Base-by-base conservation (phyloP, 2,888 invertebrate species). In the Pelosia muscerda region DNA sequence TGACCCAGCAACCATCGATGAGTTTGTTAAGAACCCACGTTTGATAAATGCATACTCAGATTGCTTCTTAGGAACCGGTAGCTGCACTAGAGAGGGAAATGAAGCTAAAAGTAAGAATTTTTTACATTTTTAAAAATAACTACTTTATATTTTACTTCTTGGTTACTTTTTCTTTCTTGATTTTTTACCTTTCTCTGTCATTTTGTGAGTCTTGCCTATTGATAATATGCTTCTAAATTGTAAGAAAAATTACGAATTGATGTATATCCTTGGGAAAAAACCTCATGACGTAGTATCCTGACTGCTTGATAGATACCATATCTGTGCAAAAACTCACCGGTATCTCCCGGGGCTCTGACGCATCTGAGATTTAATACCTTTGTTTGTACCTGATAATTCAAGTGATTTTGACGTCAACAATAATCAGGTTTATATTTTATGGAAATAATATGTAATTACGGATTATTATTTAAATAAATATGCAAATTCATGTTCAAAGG, bases 11-110 rank as follows among this genome's bases (percentile, higher is more conserved):
- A 49, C 19, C 49, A 49, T 49, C 49, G n/a, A 19, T 9, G 49
- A 49, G 49, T 49, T 49, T 49, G 49, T n/a, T 49, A 49, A n/a
- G n/a, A 49, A n/a, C 9, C 49, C 49, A 49, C 49, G 49, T 49
- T 49, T 49, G 49, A 49, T 49, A 0, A 49, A 2, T 49, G 49
- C 49, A 49, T 49, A 49, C 49, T 49, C 49, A 49, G 49, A 49
- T 49, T 49, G 49, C n/a, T 49, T 49, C 19, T n/a, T 49, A n/a
- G 49, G n/a, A 2, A 49, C 0, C 9, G 49, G 49, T 49, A 49
- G 49, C 49, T 49, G 49, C 49, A 49, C 49, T 9, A 49, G 49
- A 49, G 49, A 49, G n/a, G 49, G 49, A 4, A 49, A 19, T 49
- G 49, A 49, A 49, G 49, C 49, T 6, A 49, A 49, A n/a, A 49